Evolutionary conservation across 2,797 vertebrate genomes (phyloP).

Genomic region (Aythya fuligula): DNA sequence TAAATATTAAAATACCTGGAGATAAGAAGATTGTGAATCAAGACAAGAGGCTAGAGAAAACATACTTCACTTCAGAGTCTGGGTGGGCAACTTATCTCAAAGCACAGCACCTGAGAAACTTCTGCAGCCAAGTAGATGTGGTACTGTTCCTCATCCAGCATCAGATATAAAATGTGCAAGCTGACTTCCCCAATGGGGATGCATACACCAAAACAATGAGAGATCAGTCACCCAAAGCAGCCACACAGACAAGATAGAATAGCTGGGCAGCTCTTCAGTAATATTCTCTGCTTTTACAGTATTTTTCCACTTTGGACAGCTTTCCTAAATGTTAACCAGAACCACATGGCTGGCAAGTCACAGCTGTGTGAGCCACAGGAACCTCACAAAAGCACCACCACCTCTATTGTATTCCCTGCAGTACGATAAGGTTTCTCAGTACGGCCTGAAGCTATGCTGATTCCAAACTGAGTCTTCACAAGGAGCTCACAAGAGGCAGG

Average conservation of each 20-base stretch:
- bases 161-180: neutral
- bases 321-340: constrained; percentile 22
- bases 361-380: neutral
- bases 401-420: neutral
- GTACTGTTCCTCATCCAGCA: neutral
- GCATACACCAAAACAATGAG: neutral
- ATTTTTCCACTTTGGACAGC: constrained; percentile 2
- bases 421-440: neutral
- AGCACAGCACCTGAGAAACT: neutral
- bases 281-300: neutral
- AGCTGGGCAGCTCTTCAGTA: constrained; percentile 18
- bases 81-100: neutral
- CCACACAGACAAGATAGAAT: constrained; percentile 28
- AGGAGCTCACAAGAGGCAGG: neutral
- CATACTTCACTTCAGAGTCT: neutral
- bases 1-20: neutral
- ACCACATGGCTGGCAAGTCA: constrained; percentile 15
- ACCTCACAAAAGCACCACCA: neutral
- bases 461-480: neutral
- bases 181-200: neutral
- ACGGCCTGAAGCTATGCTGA: neutral
- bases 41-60: neutral
- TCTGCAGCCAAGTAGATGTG: neutral
- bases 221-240: neutral
- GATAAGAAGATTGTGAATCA: neutral